Base-by-base conservation (phyloP, 2,113 vertebrate species). In the Sturnus vulgaris region DNA sequence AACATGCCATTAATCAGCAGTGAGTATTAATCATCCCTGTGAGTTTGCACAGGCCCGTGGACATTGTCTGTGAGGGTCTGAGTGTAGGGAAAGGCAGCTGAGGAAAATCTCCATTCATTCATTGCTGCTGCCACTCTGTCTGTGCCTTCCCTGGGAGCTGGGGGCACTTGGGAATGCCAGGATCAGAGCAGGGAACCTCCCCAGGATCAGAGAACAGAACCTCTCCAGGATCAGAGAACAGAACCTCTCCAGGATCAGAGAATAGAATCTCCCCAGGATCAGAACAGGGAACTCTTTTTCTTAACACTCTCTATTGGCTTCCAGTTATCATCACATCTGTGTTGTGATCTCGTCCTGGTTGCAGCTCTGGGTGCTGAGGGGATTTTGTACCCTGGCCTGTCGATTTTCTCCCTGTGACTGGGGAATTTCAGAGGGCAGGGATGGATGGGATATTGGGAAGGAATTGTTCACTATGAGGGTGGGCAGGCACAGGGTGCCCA, bases 1-100 rank as follows among this genome's bases (percentile, higher is more conserved):
- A 95, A 70, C 80, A 22, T 33, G 65, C 44, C 64, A 61, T 94
- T 86, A 77, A 90, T 95, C 79, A 83, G 50, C 37, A 85, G n/a
- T 1, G 8, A 42, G 46, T 19, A 55, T 86, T 93, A 86, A 94
- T 82, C 90, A 93, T 22, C 57, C 37, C 33, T 35, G 76, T 5
- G 19, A 65, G 63, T 63, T 22, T 75, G 37, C 60, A 53, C 31
- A 42, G 50, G 5, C 44, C 78, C 56, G 2, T 16, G 46, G 40
- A 47, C 42, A 21, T 77, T 35, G 82, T 77, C 22, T 47, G 68
- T 3, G 50, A 50, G 69, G 47, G 10, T 72, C 27, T 3, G 56
- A 63, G 80, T 0, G 49, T 2, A 66, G 82, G 68, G n/a, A 86
- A 92, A 39, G 0, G 24, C 15, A 15, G 76, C 23, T 3, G 12